Evolutionary conservation across 1,140 invertebrate genomes (phyloP), one percentile per base, ranked within the genome.

Genomic region (Philotrypesis tridentata): DNA sequence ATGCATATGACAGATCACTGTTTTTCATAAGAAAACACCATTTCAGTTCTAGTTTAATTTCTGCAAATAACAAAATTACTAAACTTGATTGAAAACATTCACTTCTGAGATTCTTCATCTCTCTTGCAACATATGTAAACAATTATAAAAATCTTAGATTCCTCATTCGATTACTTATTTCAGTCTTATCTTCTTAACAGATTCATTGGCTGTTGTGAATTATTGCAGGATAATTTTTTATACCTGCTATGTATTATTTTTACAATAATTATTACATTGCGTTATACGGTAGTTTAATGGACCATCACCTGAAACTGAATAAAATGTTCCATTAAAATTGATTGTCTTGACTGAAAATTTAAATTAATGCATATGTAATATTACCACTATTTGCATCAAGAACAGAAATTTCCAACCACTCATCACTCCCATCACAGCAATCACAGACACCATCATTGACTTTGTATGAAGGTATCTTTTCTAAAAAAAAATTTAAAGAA

Each of bases 381-480:
- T 21, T 84, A 87, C 85, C 83, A 73, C 80, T 83, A 33, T 70
- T 70, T 23, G 78, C 33, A 29, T 84, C 70, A 2, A 84, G 70
- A 25, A 85, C 61, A 31, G 71, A 70, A 71, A 85, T 65, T 83
- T 87, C 85, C 23, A 84, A 40, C 93, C 94, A 95, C 88, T 97
- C 96, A 89, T 97, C 96, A 60, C 95, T 96, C 37, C 96, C 96
- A 92, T 97, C 96, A 90, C 96, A 96, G 93, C 97, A 97, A 89
- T 97, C 98, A 93, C 98, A 99, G 80, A 98, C 95, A 21, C 97
- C 96, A 94, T 99, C 98, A 92, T 98, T 98, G 0, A 99, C 96
- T 88, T 95, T 93, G 31, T 93, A 94, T 2, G 95, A 94, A 40
- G 93, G 92, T 84, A 96, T 93, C 74, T 79, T 87, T 25, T 5